These are phyloP conservation scores for Cassiopea xamachana DNA, from an alignment of 30 jellyfish, hydroid and myxozoan genomes.

Conservation along the genomic window DNA sequence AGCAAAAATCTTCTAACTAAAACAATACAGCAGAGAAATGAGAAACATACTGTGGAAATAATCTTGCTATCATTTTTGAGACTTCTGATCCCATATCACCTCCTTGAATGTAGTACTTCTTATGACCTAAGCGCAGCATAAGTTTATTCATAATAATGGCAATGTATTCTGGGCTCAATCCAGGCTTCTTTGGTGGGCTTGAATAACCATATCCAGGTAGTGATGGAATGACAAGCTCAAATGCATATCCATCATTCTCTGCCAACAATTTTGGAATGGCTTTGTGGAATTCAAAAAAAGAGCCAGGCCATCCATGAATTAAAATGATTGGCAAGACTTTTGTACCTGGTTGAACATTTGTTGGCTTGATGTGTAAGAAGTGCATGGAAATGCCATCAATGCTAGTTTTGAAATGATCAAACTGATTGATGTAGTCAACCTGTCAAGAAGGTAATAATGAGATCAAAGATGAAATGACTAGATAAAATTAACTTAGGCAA, in stretches of 20 bases:
- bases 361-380: constrained; percentile 64
- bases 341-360: constrained; percentile 47
- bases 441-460: background rate
- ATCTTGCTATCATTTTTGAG: constrained; percentile 42
- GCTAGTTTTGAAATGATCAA: constrained; percentile 62
- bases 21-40: background rate
- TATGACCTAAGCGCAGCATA: constrained; percentile 66
- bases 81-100: constrained; percentile 82
- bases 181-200: constrained; percentile 56
- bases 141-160: constrained; percentile 59
- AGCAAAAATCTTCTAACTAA: background rate
- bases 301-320: constrained; percentile 83
- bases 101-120: constrained; percentile 64
- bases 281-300: constrained; percentile 73
- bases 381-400: constrained; percentile 71
- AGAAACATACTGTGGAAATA: constrained; percentile 52
- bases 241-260: constrained; percentile 56
- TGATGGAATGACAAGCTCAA: constrained; percentile 66
- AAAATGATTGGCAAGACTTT: constrained; percentile 50
- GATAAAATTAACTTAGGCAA: too few relatives aligned
- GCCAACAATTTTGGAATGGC: constrained; percentile 45
- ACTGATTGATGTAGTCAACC: constrained; percentile 52
- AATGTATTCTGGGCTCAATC: constrained; percentile 52
- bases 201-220: constrained; percentile 82
- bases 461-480: background rate